phyloP scores from a whole-genome alignment of 2,888 invertebrate genomes.

The Galeruca laticollis region DNA sequence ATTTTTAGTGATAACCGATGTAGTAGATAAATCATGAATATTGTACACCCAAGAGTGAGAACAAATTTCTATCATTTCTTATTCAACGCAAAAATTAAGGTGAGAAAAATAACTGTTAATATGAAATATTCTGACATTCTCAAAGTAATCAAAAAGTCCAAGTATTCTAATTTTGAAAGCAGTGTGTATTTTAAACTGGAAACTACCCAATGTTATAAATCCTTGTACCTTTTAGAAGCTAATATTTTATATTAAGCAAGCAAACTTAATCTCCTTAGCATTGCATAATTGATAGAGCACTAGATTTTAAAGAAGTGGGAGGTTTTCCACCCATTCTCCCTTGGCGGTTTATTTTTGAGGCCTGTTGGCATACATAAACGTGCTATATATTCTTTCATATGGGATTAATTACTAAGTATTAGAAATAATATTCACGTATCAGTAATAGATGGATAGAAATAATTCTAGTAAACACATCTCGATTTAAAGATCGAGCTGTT shows the following conservation, averaged over 20 bases:
- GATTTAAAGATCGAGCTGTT: too few species aligned
- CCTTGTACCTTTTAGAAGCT: slow-evolving; percentile 10
- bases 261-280: slow-evolving; percentile 33
- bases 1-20: too few species aligned
- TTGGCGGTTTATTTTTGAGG: neutral
- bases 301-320: slow-evolving; percentile 44
- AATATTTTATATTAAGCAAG: slow-evolving; percentile 19
- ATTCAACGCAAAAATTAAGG: too few species aligned
- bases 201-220: slow-evolving; percentile 5
- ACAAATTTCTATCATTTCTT: too few species aligned
- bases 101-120: neutral
- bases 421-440: neutral
- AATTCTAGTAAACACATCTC: too few species aligned
- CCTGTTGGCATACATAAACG: slow-evolving; percentile 6
- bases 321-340: neutral
- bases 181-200: neutral
- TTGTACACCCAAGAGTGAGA: too few species aligned
- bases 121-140: neutral
- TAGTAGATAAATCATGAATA: too few species aligned
- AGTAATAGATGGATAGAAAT: slow-evolving; percentile 4
- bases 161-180: neutral
- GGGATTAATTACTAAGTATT: neutral
- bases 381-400: slow-evolving; percentile 8
- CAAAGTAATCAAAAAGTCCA: neutral
- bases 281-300: slow-evolving; percentile 50